phyloP scores from a whole-genome alignment of 2,113 vertebrate species.

The Prolemur simus region DNA sequence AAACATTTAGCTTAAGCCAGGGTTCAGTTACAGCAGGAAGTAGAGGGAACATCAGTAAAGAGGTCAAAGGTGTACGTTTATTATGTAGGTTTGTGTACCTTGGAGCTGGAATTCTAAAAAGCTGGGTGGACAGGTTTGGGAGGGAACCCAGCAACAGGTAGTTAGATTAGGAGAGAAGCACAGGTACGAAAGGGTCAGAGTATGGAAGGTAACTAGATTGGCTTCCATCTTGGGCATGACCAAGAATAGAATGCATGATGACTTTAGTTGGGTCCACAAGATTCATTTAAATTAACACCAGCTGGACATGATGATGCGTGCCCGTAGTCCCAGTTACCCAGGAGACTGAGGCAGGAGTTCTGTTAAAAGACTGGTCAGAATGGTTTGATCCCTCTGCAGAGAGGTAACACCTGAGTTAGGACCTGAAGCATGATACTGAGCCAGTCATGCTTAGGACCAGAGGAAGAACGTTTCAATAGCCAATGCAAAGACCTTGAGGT shows the following conservation, averaged over 20 bases:
- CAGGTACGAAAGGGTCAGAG: neutral
- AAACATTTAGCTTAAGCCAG: slow-evolving; percentile 34
- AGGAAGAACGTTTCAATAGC: neutral
- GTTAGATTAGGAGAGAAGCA: neutral
- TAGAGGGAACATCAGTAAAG: neutral
- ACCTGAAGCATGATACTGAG: neutral
- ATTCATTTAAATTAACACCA: neutral
- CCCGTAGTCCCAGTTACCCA: too few relatives aligned
- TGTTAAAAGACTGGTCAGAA: neutral
- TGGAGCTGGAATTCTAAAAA: neutral
- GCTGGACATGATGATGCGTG: too few relatives aligned
- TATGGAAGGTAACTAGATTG: neutral
- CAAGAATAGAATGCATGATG: neutral
- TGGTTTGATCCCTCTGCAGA: neutral
- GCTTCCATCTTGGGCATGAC: neutral
- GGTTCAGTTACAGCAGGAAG: neutral
- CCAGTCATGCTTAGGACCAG: neutral
- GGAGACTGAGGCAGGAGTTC: too few relatives aligned
- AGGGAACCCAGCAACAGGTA: neutral
- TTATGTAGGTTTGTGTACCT: neutral
- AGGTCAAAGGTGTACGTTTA: neutral
- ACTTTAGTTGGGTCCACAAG: neutral
- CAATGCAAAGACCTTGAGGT: neutral
- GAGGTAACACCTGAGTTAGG: neutral
- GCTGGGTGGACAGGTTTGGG: neutral